Base-by-base conservation (phyloP, 2,888 invertebrate genomes). In the Rhabditophanes sp. region DNA sequence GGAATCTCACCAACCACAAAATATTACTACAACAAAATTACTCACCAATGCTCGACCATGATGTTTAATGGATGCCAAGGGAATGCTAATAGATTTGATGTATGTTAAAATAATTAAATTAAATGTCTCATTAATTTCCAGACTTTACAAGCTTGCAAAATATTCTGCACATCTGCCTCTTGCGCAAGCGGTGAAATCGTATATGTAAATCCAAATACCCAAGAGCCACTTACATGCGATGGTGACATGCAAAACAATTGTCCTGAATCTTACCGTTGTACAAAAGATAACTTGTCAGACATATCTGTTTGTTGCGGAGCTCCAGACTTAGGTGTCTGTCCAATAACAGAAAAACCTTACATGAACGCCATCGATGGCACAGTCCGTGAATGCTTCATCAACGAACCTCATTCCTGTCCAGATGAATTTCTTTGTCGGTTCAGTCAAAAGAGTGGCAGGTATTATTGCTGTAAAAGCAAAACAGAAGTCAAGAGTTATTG, bases 1-100 rank as follows among this genome's bases (percentile, higher is more conserved):
- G 53, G 53, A 8, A 37, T 48, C 8, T 46, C 52, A 2, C 46
- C 49, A 9, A 49, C 50, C 37, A 43, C 53, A 5, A 30, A 44
- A n/a, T 53, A 48, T 35, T 58, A 57, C 34, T 59, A 55, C 50
- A 59, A 59, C 35, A 57, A 55, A 18, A 56, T 55, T 25, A 55
- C 58, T 11, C 44, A 44, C 11, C 48, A 53, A 27, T 59, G 59
- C 37, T 44, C 50, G 7, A 42, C 48, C 14, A 59, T 59, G 34
- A 45, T 42, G 12, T 59, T 46, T 42, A 53, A 55, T 35, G 59
- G 54, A 7, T 56, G 56, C 32, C 48, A 56, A 23, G 55, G 50
- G 8, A 56, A 53, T 33, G 44, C 51, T 16, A 58, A 58, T 38
- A 54, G 53, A 33, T 54, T 54, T 22, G 54, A 48, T 1, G n/a